Evolutionary conservation across 1,140 invertebrate genomes (phyloP).

Genomic region (Lucilia sericata): DNA sequence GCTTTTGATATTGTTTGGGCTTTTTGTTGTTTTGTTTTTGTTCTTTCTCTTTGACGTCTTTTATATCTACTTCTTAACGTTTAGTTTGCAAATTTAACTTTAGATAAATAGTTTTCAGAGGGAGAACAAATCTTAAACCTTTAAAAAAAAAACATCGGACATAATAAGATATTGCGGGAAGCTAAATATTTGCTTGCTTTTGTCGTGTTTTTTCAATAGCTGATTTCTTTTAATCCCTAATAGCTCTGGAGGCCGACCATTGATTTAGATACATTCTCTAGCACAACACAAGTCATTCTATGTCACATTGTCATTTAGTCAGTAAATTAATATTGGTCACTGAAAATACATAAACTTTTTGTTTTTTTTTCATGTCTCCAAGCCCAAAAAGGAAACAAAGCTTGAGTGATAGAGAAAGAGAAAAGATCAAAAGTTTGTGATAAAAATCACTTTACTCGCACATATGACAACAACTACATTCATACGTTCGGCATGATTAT

Average conservation of each 20-base stretch:
- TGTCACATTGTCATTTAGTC: not conserved
- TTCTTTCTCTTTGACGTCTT: not conserved
- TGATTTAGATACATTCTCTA: not conserved
- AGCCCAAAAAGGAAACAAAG: not conserved
- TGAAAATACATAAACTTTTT: not conserved
- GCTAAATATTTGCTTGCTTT: too few relatives aligned
- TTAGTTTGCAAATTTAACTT: not conserved
- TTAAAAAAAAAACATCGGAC: too few relatives aligned
- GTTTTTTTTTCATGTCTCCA: constrained; percentile 31
- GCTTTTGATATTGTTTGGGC: constrained; percentile 11
- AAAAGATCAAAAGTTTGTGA: constrained; percentile 29
- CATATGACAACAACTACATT: constrained; percentile 10
- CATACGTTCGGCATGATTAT: not conserved
- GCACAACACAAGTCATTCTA: not conserved
- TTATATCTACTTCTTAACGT: not conserved
- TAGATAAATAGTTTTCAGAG: too few relatives aligned
- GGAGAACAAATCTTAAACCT: too few relatives aligned
- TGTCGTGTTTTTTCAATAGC: too few relatives aligned
- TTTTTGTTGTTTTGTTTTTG: not conserved
- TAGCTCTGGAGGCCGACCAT: too few relatives aligned
- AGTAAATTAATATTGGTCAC: constrained; percentile 1
- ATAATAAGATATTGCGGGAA: too few relatives aligned
- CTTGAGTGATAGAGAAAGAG: not conserved
- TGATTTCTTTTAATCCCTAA: too few relatives aligned
- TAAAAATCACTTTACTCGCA: constrained; percentile 39